A percentile compares a stretch with the other conserved stretches of the same genome.
Evolutionary conservation across 2,888 invertebrate species (phyloP).

Genomic region (Drosophila maculinotata): DNA sequence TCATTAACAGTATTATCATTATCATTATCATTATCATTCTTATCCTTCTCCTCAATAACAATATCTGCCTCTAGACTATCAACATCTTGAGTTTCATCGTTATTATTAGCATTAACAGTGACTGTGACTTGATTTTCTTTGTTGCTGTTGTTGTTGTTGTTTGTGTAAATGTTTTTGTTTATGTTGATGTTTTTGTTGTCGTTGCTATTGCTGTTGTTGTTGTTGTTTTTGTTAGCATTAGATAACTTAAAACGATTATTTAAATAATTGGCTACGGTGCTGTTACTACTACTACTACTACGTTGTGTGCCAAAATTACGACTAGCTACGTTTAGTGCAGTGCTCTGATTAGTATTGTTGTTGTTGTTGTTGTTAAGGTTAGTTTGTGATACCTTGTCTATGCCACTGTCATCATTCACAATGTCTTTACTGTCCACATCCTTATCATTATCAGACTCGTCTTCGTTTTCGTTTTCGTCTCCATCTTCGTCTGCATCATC

Average conservation of each 20-base stretch:
- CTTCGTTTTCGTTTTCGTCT: conserved; percentile 8
- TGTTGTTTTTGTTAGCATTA: conserved; percentile 51
- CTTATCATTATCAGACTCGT: conserved; percentile 16
- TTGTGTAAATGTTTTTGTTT: conserved; percentile 44
- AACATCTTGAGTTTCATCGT: conserved; percentile 37
- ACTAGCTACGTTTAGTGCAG: conserved; percentile 58
- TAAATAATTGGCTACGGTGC: conserved; percentile 82
- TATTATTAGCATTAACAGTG: conserved; percentile 52
- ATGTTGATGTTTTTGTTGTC: conserved; percentile 29
- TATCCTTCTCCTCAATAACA: conserved; percentile 35
- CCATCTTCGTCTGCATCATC: conserved; percentile 18
- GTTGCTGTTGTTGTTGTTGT: conserved; percentile 18
- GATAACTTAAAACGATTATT: conserved; percentile 69
- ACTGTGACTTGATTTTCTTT: conserved; percentile 39
- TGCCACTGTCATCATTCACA: conserved; percentile 31
- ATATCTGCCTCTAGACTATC: conserved; percentile 39
- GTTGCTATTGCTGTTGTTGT: too few species aligned
- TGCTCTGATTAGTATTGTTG: conserved; percentile 46
- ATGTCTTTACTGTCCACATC: conserved; percentile 15
- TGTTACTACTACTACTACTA: conserved; percentile 80
- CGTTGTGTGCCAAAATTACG: conserved; percentile 60
- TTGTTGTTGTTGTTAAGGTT: conserved; percentile 35
- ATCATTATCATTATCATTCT: conserved; percentile 36
- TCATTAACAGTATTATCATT: conserved; percentile 32
- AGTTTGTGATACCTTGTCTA: conserved; percentile 49